A percentile compares a stretch with the other conserved stretches of the same genome.
These are phyloP conservation scores for Papilio gigon DNA, from an alignment of 2,888 invertebrate genomes.

Conservation along the genomic window DNA sequence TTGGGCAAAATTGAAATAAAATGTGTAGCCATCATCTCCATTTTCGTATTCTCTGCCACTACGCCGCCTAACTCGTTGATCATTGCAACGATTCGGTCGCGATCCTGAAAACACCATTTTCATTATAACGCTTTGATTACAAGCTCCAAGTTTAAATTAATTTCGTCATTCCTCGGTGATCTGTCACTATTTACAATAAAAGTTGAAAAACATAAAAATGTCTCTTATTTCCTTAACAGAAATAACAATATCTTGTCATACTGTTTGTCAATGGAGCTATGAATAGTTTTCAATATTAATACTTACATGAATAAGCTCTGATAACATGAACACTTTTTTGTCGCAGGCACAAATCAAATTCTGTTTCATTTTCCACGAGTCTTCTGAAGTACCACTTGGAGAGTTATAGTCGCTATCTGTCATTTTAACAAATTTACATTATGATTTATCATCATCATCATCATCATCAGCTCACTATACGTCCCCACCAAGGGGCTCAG, in stretches of 20 bases:
- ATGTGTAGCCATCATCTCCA: constrained; percentile 79
- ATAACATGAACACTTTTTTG: constrained; percentile 77
- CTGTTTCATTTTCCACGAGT: constrained; percentile 77
- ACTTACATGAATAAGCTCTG: constrained; percentile 73
- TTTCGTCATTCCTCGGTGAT: too few relatives aligned
- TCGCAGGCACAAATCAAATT: constrained; percentile 78
- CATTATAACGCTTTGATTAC: background rate
- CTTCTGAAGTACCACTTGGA: constrained; percentile 78
- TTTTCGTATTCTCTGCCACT: constrained; percentile 77
- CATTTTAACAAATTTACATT: constrained; percentile 41
- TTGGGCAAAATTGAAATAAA: constrained; percentile 71
- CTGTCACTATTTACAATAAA: too few relatives aligned
- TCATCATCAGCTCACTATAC: too few relatives aligned
- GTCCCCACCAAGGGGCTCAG: too few relatives aligned
- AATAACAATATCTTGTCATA: too few relatives aligned
- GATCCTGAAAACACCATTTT: constrained; percentile 57
- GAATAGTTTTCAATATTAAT: background rate
- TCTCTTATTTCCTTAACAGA: too few relatives aligned
- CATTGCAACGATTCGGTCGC: constrained; percentile 71
- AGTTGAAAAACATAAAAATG: too few relatives aligned
- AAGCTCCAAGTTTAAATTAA: background rate
- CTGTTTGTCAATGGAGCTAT: too few relatives aligned
- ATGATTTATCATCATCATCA: background rate
- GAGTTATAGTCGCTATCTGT: constrained; percentile 76
- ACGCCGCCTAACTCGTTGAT: constrained; percentile 75